phyloP scores from a whole-genome alignment of 2,113 vertebrate species.

The Eptesicus fuscus region DNA sequence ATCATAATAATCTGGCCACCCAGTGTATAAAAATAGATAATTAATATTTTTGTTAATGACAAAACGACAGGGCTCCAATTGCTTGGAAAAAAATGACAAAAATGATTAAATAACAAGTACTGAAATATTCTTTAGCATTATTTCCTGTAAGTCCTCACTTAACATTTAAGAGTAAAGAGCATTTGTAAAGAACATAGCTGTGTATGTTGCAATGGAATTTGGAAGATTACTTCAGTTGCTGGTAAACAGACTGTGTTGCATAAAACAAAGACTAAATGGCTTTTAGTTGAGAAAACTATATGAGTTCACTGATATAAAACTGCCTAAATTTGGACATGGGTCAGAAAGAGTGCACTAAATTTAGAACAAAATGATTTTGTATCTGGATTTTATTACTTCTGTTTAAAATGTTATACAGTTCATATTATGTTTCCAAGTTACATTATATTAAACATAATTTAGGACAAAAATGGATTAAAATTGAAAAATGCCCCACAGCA shows the following conservation, averaged over 20 bases:
- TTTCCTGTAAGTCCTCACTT: conserved; percentile 3
- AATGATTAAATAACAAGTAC: not conserved
- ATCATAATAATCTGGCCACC: no score
- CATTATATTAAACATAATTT: conserved; percentile 39
- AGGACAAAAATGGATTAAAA: conserved; percentile 47
- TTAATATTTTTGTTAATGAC: not conserved
- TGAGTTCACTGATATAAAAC: conserved; percentile 46
- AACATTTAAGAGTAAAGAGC: not conserved
- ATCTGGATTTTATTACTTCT: conserved; percentile 37
- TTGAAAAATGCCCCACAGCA: not conserved
- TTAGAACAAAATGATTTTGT: conserved; percentile 58
- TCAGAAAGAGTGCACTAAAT: not conserved
- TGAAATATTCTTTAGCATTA: not conserved
- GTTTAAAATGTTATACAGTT: conserved; percentile 1
- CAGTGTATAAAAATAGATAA: not conserved
- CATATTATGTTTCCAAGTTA: conserved; percentile 37
- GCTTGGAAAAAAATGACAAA: not conserved
- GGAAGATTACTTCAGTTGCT: conserved; percentile 42
- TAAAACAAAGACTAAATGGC: not conserved
- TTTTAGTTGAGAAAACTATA: conserved; percentile 1
- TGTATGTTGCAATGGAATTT: not conserved
- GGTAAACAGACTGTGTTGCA: conserved; percentile 5
- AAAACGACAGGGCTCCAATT: not conserved
- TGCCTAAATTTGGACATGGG: conserved; percentile 1
- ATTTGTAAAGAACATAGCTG: not conserved